Base-by-base conservation (phyloP, 2,888 invertebrate species). In the Ferdinandea cuprea region DNA sequence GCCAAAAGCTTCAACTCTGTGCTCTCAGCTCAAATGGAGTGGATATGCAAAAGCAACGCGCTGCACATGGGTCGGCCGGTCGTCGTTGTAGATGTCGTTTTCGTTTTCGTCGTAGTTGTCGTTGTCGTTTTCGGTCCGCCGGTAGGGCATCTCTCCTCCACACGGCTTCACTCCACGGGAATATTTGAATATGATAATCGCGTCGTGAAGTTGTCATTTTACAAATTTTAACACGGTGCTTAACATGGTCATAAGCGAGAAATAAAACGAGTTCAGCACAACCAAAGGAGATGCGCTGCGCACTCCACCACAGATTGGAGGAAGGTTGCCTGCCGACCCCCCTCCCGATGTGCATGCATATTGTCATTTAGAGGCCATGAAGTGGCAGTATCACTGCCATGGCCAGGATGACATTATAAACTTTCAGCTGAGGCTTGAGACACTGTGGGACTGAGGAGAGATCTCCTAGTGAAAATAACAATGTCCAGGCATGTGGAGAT, bases 141-240 rank as follows among this genome's bases (percentile, higher is more conserved):
- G 63, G 21, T 44, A 63, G 58, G 59, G 66, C 63, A 69, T 61
- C 77, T 69, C 61, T 48, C 68, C 63, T 9, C 66, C 46, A 71
- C 65, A 65, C 19, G 56, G 72, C 73, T 65, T 52, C 30, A 35
- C 84, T 79, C 61, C 72, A 35, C 76, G 58, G 80, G 68, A 73
- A 80, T 76, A 87, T 87, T 86, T 86, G 85, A 86, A 87, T 87
- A 86, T 87, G 86, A 86, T 87, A 87, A 87, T 87, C 87, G 78
- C 85, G 85, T 87, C 87, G 87, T 87, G 87, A 86, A 87, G 86
- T 86, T 87, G 86, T 86, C 87, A 87, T 87, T 86, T 86, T 85
- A 86, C 87, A 87, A 87, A 87, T 87, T 87, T 87, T 87, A 86
- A 87, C 87, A 86, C 86, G 86, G 85, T 86, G 85, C 86, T 86